phyloP scores from a whole-genome alignment of 2,888 invertebrate species.

The Prosopocoilus inquinatus region DNA sequence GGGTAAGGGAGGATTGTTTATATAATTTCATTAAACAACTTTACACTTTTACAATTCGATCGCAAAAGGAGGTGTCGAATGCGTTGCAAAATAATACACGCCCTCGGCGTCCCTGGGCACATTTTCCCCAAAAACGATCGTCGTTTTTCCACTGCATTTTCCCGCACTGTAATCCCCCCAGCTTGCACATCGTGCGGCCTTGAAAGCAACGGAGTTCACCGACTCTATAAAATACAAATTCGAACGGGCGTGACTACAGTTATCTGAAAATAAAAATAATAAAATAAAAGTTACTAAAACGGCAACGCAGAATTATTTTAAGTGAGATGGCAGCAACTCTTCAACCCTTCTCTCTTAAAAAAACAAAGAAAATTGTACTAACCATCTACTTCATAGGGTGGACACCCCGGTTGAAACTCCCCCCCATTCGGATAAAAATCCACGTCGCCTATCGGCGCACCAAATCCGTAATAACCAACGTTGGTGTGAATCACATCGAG shows the following conservation, averaged over 20 bases:
- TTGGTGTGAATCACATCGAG: constrained; percentile 51
- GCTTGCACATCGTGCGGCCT: constrained; percentile 45
- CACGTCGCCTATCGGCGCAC: constrained; percentile 43
- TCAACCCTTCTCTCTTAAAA: background rate
- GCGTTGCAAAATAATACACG: constrained; percentile 27
- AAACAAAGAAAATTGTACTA: constrained; percentile 10
- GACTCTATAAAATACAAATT: constrained; percentile 53
- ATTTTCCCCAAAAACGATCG: constrained; percentile 34
- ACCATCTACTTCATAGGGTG: constrained; percentile 30
- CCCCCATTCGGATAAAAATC: constrained; percentile 52
- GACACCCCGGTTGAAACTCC: constrained; percentile 48
- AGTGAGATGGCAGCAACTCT: background rate
- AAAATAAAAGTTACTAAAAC: background rate
- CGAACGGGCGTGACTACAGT: constrained; percentile 52
- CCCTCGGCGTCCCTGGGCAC: constrained; percentile 28
- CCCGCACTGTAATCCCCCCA: constrained; percentile 42
- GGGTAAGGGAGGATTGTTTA: no score
- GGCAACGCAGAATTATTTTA: no score
- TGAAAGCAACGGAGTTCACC: constrained; percentile 43
- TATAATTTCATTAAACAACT: background rate
- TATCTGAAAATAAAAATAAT: constrained; percentile 43
- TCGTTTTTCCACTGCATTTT: constrained; percentile 32
- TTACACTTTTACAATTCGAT: background rate
- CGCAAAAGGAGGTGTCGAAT: constrained; percentile 8
- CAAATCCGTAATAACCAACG: constrained; percentile 47